A percentile compares a stretch with the other conserved stretches of the same genome.
Conservation (phyloP, 2,888 invertebrate species). For the Melipona beecheii region DNA sequence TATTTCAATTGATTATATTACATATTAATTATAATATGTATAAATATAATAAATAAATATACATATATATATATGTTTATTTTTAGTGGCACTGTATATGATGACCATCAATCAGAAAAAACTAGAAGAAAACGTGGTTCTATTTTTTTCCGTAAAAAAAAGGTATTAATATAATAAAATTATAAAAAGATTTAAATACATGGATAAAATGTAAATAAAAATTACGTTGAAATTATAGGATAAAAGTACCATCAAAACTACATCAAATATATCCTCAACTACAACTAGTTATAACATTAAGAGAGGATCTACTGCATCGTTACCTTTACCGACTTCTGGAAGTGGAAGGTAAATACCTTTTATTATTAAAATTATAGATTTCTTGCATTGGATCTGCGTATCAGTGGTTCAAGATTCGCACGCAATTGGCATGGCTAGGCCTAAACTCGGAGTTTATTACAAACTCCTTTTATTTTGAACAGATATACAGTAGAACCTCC, state of each 20-base stretch:
- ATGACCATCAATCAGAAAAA: constrained; percentile 93
- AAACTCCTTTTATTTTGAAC: constrained; percentile 48
- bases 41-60: constrained; percentile 2
- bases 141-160: constrained; percentile 95
- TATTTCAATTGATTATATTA: neutral
- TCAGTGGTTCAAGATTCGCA: constrained; percentile 79
- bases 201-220: neutral
- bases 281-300: constrained; percentile 77
- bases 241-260: constrained; percentile 86
- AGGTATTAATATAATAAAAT: constrained; percentile 85
- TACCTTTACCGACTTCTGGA: constrained; percentile 79
- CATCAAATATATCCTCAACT: constrained; percentile 77
- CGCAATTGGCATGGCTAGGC: constrained; percentile 79
- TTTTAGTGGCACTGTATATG: constrained; percentile 80
- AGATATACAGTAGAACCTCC: constrained; percentile 24
- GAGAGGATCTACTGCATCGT: constrained; percentile 80
- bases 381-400: constrained; percentile 78
- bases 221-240: constrained; percentile 85
- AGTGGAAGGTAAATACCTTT: constrained; percentile 80
- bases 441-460: constrained; percentile 73
- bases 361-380: constrained; percentile 50
- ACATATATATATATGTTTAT: constrained; percentile 1
- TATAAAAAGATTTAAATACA: neutral
- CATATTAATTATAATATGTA: neutral
- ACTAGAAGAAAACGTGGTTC: constrained; percentile 93